A percentile compares a stretch with the other conserved stretches of the same genome.
Conservation (phyloP, 2,888 invertebrate genomes). For the Euzetes globulus region DNA sequence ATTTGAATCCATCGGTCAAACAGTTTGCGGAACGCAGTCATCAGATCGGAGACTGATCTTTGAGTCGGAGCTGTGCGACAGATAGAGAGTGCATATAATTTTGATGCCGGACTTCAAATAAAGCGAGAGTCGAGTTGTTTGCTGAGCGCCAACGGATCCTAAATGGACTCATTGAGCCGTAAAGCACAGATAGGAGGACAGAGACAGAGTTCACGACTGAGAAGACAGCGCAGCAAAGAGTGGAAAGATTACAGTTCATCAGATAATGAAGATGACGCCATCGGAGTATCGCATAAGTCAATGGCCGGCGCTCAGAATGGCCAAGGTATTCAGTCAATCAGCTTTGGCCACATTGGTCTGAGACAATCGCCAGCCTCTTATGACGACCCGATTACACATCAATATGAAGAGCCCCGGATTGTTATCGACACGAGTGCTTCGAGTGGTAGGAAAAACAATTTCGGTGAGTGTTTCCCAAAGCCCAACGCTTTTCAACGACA, state of each 20-base stretch:
- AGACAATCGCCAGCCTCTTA: not conserved
- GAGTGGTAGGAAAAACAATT: constrained; percentile 23
- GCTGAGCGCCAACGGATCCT: constrained; percentile 4
- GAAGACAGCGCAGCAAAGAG: constrained; percentile 41
- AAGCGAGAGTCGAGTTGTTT: not conserved
- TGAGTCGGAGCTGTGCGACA: not conserved
- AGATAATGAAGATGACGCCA: constrained; percentile 40
- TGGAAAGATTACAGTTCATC: constrained; percentile 41
- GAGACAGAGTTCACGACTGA: constrained; percentile 36
- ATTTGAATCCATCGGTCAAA: not conserved
- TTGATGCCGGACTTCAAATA: not conserved
- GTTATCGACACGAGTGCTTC: constrained; percentile 14
- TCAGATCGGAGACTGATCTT: not conserved
- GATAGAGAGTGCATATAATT: not conserved
- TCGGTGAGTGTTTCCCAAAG: not conserved
- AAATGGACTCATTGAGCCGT: constrained; percentile 25
- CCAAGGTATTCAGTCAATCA: not conserved
- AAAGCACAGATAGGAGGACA: constrained; percentile 27
- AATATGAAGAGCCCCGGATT: constrained; percentile 37
- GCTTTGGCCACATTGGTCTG: not conserved
- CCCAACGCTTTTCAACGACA: not conserved
- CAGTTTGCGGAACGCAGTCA: not conserved
- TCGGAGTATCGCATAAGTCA: constrained; percentile 10
- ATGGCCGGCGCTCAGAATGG: constrained; percentile 19
- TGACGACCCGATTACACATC: constrained; percentile 31